Percentiles rank a stretch among this genome's conserved stretches.
phyloP scores from a whole-genome alignment of 2,888 invertebrate species.

The Melipona bicolor region DNA sequence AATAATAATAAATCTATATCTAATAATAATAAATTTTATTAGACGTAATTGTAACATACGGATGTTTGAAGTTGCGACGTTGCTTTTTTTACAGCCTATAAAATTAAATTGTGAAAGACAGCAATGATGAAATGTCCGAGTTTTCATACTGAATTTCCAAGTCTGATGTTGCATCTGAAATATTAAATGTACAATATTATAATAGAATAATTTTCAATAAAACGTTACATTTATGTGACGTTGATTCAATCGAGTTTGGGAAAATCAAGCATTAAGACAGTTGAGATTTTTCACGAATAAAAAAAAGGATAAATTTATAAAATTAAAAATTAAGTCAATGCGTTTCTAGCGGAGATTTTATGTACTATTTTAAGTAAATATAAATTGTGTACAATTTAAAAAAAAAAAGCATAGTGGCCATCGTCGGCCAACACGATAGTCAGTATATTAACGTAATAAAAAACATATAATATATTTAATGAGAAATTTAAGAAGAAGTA shows the following conservation, averaged over 20 bases:
- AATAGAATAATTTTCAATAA: background rate
- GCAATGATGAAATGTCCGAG: background rate
- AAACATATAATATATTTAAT: background rate
- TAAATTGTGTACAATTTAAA: background rate
- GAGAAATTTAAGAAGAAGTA: background rate
- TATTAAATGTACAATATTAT: background rate
- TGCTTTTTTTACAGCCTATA: background rate
- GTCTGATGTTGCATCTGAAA: constrained; percentile 38
- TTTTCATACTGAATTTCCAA: constrained; percentile 17
- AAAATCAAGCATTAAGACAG: background rate
- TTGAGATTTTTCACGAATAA: background rate
- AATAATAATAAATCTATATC: too few relatives aligned
- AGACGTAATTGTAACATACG: too few relatives aligned
- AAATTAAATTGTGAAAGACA: background rate
- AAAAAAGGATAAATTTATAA: background rate
- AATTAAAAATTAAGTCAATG: background rate
- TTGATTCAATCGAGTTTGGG: background rate
- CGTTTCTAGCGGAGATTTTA: background rate
- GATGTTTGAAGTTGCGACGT: background rate
- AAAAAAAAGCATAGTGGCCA: background rate
- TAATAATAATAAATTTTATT: background rate
- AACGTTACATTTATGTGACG: too few relatives aligned
- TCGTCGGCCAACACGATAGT: background rate
- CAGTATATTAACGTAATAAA: background rate
- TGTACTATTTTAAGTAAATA: background rate